Evolutionary conservation across 2,113 vertebrate genomes (phyloP).

Genomic region (Redunca redunca): DNA sequence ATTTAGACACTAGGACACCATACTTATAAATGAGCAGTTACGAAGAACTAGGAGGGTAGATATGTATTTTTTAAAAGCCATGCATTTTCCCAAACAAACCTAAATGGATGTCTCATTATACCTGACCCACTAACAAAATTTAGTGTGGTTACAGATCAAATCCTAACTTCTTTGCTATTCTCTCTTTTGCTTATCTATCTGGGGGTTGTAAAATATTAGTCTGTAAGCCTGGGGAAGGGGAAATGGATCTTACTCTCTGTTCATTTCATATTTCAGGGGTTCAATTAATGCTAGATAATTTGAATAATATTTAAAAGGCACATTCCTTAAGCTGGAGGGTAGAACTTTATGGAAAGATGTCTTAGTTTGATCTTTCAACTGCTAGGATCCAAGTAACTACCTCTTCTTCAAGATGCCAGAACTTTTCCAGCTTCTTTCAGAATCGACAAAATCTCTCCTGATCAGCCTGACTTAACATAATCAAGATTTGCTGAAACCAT

Average conservation of each 20-base stretch:
- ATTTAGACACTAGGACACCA: not conserved
- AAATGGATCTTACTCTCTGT: not conserved
- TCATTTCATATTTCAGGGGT: not conserved
- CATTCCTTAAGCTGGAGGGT: not conserved
- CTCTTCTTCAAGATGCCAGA: not conserved
- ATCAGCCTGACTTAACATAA: conserved; percentile 44
- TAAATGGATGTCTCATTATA: not conserved
- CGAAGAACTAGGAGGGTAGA: not conserved
- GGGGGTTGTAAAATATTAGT: not conserved
- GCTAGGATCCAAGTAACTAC: not conserved
- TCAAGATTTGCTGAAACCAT: conserved; percentile 54
- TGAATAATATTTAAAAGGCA: conserved; percentile 5
- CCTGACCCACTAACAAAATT: not conserved
- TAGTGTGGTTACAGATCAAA: not conserved
- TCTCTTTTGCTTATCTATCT: not conserved
- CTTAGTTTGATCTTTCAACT: not conserved
- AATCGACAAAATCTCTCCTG: conserved; percentile 44
- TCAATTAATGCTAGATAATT: not conserved
- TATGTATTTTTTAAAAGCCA: not conserved
- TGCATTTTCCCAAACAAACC: not conserved
- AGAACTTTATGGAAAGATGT: not conserved
- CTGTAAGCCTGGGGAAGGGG: not conserved
- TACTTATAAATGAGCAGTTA: not conserved
- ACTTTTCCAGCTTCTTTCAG: conserved; percentile 23
- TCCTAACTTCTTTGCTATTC: not conserved